Evolutionary conservation across 2,113 vertebrate genomes (phyloP).

Genomic region (Nothoprocta pentlandii): DNA sequence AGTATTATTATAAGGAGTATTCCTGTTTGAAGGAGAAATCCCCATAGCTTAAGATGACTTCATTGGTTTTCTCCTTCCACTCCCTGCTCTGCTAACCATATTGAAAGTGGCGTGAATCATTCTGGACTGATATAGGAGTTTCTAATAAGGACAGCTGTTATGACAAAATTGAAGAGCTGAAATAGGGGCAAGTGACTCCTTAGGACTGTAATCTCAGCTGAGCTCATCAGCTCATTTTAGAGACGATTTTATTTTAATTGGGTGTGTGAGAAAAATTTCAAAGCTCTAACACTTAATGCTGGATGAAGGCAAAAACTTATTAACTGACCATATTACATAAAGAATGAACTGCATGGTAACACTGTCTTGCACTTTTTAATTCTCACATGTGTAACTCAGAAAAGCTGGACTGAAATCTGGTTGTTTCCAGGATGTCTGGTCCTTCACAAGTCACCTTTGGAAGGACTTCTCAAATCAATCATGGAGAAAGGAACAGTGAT

Average conservation of each 20-base stretch:
- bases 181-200: neutral
- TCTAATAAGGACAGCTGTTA: neutral
- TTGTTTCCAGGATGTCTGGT: neutral
- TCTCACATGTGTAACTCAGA: neutral
- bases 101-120: neutral
- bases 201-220: neutral
- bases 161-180: neutral
- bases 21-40: neutral
- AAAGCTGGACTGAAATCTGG: neutral
- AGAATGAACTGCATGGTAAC: neutral
- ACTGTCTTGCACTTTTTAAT: neutral
- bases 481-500: neutral
- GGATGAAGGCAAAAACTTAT: neutral
- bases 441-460: neutral
- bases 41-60: neutral
- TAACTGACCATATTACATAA: neutral
- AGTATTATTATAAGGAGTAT: neutral
- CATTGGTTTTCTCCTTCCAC: neutral
- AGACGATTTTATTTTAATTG: conserved; percentile 35
- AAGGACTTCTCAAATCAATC: neutral
- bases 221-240: neutral
- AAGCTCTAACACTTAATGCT: neutral
- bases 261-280: neutral
- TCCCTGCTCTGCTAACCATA: neutral
- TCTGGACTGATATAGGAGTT: neutral